Percentiles rank a stretch among this genome's conserved stretches.
These are phyloP conservation scores for Wiebesia pumilae DNA, from an alignment of 1,140 invertebrate species.

Conservation along the genomic window DNA sequence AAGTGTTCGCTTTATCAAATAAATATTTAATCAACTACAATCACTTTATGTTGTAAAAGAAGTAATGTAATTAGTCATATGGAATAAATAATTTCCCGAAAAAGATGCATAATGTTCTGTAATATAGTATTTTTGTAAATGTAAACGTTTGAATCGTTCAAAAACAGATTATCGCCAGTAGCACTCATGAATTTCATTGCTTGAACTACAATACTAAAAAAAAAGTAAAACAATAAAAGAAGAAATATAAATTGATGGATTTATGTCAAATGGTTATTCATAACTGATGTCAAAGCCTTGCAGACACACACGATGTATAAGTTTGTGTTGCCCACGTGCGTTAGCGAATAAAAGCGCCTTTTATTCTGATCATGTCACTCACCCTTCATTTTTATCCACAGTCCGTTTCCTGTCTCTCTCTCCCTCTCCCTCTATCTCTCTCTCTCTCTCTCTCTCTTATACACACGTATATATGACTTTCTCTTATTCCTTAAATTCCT, in stretches of 20 bases:
- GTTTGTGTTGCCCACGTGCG: too few relatives aligned
- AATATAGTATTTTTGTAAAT: neutral
- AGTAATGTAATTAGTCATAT: neutral
- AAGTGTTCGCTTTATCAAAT: neutral
- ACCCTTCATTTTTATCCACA: neutral
- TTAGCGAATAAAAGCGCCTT: conserved; percentile 48
- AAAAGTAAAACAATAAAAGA: neutral
- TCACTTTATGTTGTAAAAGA: too few relatives aligned
- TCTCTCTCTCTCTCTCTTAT: conserved; percentile 22
- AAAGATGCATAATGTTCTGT: neutral
- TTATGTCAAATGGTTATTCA: conserved; percentile 49
- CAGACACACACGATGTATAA: neutral
- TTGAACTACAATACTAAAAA: too few relatives aligned
- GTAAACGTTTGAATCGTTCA: too few relatives aligned
- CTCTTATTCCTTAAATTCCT: too few relatives aligned
- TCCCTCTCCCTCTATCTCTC: neutral
- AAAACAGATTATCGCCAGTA: neutral
- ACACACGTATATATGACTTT: too few relatives aligned
- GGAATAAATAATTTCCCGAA: neutral
- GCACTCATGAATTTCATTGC: neutral
- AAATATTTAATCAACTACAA: conserved; percentile 23
- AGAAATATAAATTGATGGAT: conserved; percentile 43
- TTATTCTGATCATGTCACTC: conserved; percentile 49
- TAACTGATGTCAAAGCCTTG: conserved; percentile 42
- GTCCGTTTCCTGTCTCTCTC: neutral